Percentiles rank a stretch among this genome's conserved stretches.
Evolutionary conservation across 2,797 vertebrate species (phyloP).

Genomic region (Kryptolebias ocellatus): DNA sequence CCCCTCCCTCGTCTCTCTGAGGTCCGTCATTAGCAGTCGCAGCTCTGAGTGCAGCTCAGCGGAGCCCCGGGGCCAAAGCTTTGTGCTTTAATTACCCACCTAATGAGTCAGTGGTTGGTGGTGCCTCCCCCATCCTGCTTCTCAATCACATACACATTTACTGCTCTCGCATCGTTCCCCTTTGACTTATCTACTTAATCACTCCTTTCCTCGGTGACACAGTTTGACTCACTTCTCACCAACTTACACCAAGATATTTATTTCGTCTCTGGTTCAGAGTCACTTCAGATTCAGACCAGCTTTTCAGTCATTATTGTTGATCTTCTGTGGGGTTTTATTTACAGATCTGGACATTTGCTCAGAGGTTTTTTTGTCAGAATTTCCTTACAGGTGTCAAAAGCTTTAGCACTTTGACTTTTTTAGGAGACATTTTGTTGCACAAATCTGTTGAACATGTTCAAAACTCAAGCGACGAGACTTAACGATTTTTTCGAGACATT

Average conservation of each 20-base stretch:
- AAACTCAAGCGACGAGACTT: too few relatives aligned
- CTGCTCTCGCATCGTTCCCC: conserved; percentile 41
- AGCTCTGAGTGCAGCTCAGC: conserved; percentile 67
- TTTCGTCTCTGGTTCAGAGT: too few relatives aligned
- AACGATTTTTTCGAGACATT: too few relatives aligned
- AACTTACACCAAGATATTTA: background rate
- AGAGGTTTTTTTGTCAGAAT: too few relatives aligned
- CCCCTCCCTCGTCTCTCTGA: conserved; percentile 22
- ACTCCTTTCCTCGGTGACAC: conserved; percentile 37
- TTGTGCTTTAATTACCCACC: conserved; percentile 82
- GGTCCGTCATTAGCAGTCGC: conserved; percentile 74
- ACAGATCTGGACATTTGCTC: too few relatives aligned
- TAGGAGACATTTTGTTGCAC: too few relatives aligned
- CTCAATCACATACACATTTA: conserved; percentile 23
- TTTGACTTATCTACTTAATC: conserved; percentile 45
- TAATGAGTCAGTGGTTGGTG: conserved; percentile 79
- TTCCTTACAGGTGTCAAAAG: too few relatives aligned
- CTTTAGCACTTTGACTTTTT: too few relatives aligned
- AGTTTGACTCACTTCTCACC: conserved; percentile 15
- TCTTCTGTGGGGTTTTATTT: too few relatives aligned
- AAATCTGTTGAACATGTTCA: too few relatives aligned
- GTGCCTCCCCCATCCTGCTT: conserved; percentile 22
- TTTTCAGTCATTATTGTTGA: background rate
- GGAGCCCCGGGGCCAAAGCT: conserved; percentile 69
- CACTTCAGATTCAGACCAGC: background rate